Evolutionary conservation across 2,113 vertebrate species (phyloP), one percentile per base, ranked within the genome.

Genomic region (Lycaon pictus): DNA sequence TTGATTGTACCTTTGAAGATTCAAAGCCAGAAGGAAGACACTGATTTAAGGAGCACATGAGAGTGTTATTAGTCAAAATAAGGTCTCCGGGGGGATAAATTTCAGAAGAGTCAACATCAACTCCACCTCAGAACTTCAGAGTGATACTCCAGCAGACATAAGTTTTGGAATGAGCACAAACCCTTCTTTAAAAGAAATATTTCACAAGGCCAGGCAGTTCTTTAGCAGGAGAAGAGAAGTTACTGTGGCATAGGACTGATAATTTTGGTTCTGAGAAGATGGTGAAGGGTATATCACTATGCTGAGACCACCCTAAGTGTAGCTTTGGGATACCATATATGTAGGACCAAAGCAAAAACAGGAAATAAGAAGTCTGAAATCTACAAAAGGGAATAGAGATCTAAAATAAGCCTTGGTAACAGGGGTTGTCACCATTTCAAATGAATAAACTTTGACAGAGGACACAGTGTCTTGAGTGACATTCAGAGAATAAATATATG

Each of bases 311-410:
- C 60, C 13, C 37, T 90, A 22, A 89, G 7, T 60, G 7, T 67
- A 93, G 27, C 48, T 51, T 48, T 90, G 43, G 10, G 5, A 2
- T 82, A 51, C 65, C 5, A 76, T 20, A 87, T 13, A 74, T 5
- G 2, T 87, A 29, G 32, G 13, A n/a, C 10, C 48, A 93, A 65
- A 93, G 23, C 48, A 62, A 87, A 90, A 87, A 15, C 63, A 7
- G 43, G 82, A 97, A 83, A 63, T 71, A 90, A 69, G 32, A 80
- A 80, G 3, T 55, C 29, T 90, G 35, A 93, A 55, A 95, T 85
- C 29, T 84, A 51, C 12, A 43, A 94, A 94, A 76, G 7, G 43
- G 32, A 92, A 55, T 37, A 32, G 1, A 15, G 6, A 13, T 32
- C 71, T 90, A 86, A 77, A 87, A 53, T 37, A 71, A 94, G 35